Conservation (phyloP, 2,888 invertebrate genomes). For the Parasteatoda lunata region DNA sequence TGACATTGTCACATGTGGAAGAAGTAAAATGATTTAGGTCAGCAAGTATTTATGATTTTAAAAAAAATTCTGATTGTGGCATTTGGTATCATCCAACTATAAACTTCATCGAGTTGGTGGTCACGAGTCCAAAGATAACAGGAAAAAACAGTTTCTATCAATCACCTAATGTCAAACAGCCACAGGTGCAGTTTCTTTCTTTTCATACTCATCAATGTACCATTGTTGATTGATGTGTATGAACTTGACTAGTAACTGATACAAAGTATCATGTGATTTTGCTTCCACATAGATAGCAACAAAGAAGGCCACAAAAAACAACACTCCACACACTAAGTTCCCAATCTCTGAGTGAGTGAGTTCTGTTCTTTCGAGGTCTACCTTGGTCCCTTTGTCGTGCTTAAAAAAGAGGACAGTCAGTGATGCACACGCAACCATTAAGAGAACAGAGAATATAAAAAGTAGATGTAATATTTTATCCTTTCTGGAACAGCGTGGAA, state of each 20-base stretch:
- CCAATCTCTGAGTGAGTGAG: constrained; percentile 76
- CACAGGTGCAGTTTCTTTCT: constrained; percentile 70
- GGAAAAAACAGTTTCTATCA: constrained; percentile 4
- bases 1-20: neutral
- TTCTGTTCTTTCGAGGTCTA: constrained; percentile 73
- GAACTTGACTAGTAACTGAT: constrained; percentile 75
- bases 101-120: neutral
- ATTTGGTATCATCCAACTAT: neutral
- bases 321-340: constrained; percentile 77
- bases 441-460: constrained; percentile 76
- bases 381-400: constrained; percentile 73
- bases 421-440: constrained; percentile 77
- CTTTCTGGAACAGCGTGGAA: constrained; percentile 75
- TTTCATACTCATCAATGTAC: constrained; percentile 76
- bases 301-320: constrained; percentile 78
- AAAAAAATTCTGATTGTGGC: neutral
- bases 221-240: constrained; percentile 75
- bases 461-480: constrained; percentile 77
- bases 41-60: neutral
- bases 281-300: constrained; percentile 78
- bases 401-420: constrained; percentile 77
- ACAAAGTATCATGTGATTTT: constrained; percentile 76
- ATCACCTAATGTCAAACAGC: constrained; percentile 64
- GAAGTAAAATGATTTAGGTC: neutral
- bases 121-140: neutral